phyloP scores from a whole-genome alignment of 64 coral and sea anemone genomes.

The Cladopsammia gracilis region DNA sequence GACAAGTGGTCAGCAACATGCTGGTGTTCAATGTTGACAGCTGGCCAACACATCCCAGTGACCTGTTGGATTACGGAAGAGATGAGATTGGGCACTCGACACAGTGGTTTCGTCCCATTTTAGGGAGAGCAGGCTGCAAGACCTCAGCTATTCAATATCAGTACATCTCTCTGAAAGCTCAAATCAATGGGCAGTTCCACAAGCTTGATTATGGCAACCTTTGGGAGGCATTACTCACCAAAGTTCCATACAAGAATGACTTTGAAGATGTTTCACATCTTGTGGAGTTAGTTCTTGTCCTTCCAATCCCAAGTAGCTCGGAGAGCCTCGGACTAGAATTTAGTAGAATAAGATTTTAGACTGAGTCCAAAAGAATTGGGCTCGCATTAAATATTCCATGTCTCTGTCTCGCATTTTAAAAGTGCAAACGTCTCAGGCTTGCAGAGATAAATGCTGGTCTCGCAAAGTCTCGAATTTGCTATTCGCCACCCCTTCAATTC shows the following conservation, averaged over 20 bases:
- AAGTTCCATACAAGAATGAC: constrained; percentile 47
- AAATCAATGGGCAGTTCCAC: constrained; percentile 23
- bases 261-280: constrained; percentile 44
- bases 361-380: too few species aligned
- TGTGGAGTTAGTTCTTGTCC: constrained; percentile 48
- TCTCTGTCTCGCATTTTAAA: too few species aligned
- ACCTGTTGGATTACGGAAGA: constrained; percentile 46
- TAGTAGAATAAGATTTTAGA: too few species aligned
- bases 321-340: too few species aligned
- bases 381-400: too few species aligned
- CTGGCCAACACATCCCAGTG: constrained; percentile 16
- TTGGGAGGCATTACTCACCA: constrained; percentile 52
- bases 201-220: constrained; percentile 52
- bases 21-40: constrained; percentile 50
- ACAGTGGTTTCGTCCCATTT: constrained; percentile 16
- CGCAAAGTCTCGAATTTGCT: too few species aligned
- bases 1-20: constrained; percentile 26
- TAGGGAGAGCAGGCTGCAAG: constrained; percentile 23
- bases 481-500: too few species aligned
- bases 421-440: too few species aligned
- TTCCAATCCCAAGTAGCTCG: constrained; percentile 53
- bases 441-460: too few species aligned
- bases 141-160: constrained; percentile 9
- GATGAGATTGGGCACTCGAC: constrained; percentile 7
- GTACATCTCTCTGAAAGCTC: constrained; percentile 49